Evolutionary conservation across 2,113 vertebrate genomes (phyloP).

Genomic region (Rattus norvegicus): GRCr8 NC_086030.1:15356001-15356500

Average conservation of each 20-base stretch:
- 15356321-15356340: neutral
- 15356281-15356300: neutral
- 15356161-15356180: neutral
- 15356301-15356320: neutral
- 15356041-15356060: neutral
- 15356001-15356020: neutral
- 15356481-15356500: slow-evolving; percentile 71
- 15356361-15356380: slow-evolving; percentile 23
- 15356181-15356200: neutral
- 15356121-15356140: neutral
- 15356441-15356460: slow-evolving; percentile 61
- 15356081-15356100: neutral
- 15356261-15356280: neutral
- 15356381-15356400: slow-evolving; percentile 45
- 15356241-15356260: neutral
- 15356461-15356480: slow-evolving; percentile 54
- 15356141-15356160: neutral
- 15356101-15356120: neutral
- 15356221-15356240: neutral
- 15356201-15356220: neutral
- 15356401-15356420: slow-evolving; percentile 50
- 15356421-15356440: slow-evolving; percentile 66
- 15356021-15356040: neutral
- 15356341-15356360: slow-evolving; percentile 22
- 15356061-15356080: neutral